Base-by-base conservation (phyloP, 2,797 vertebrate species). In the Micropoecilia bifurca region DNA sequence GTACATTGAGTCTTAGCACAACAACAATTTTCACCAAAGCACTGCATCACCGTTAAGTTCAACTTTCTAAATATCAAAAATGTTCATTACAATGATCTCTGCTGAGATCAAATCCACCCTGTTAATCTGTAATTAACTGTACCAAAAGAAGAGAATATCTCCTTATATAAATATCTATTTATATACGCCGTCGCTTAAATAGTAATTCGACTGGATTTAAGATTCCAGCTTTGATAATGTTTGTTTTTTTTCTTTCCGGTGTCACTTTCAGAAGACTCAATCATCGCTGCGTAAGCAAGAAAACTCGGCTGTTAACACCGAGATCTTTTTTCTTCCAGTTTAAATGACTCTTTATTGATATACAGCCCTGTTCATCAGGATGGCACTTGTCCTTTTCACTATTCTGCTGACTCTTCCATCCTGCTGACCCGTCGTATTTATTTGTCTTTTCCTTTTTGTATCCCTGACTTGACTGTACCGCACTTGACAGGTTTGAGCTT, bases 401-500 rank as follows among this genome's bases (percentile, higher is more conserved):
- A 53, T 85, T 82, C 71, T 63, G 78, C 85, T 83, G 87, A 83
- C 80, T 80, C 75, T 74, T 50, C 57, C 25, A 7, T 85, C 83
- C 81, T 77, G 71, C 80, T 71, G 14, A 55, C 83, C 53, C 82
- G 85, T 83, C 83, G 78, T 72, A n/a, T 86, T 90, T 88, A 68
- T 82, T 92, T 78, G 74, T 88, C 72, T 84, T 82, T 80, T 55
- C 46, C 57, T 77, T 82, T 71, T 76, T 74, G 76, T 46, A 43
- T 83, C 66, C 79, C 63, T 45, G 43, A 63, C 82, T 84, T 82
- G 89, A 90, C 81, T 75, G 73, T 75, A 86, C 79, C 81, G 8
- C 63, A 75, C 84, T 82, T 91, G 91, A 92, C 91, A 90, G 87
- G 83, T 85, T 73, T 43, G 81, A 81, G 84, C 80, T 79, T 48